Conservation (phyloP, 2,888 invertebrate genomes). For the Drosophila birchii region DNA sequence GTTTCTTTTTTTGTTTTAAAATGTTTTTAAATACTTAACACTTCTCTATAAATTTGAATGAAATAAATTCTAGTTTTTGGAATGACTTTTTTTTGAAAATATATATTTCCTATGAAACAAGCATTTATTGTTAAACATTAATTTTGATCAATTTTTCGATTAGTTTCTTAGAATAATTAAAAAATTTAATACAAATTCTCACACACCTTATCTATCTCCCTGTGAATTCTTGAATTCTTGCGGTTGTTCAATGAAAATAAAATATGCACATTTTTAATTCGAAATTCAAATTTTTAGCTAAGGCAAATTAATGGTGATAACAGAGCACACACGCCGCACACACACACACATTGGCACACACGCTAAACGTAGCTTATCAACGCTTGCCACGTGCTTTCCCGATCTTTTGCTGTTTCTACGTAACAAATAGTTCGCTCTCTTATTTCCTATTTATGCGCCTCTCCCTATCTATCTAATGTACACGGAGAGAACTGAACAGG, state of each 20-base stretch:
- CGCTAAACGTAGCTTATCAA: slow-evolving; percentile 24
- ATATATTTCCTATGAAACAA: neutral
- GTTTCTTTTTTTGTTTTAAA: neutral
- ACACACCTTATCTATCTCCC: slow-evolving; percentile 3
- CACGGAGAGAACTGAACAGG: neutral
- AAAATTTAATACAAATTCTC: neutral
- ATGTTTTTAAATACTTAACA: neutral
- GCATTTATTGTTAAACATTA: neutral
- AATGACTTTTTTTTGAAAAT: too few species aligned
- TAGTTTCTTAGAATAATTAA: neutral
- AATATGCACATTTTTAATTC: slow-evolving; percentile 9
- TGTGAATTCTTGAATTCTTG: neutral
- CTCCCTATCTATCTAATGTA: neutral
- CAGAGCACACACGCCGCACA: slow-evolving; percentile 4
- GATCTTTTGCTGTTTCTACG: slow-evolving; percentile 18
- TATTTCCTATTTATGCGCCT: neutral
- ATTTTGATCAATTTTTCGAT: neutral
- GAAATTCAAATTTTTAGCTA: slow-evolving; percentile 21
- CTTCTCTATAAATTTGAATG: too few species aligned
- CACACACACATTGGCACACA: neutral
- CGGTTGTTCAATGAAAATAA: neutral
- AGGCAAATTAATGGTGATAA: slow-evolving; percentile 22
- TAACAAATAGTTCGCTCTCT: slow-evolving; percentile 6
- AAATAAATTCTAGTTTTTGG: too few species aligned
- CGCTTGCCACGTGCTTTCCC: slow-evolving; percentile 29